Evolutionary conservation across 1,140 invertebrate genomes (phyloP).

Genomic region (Cydia amplana): DNA sequence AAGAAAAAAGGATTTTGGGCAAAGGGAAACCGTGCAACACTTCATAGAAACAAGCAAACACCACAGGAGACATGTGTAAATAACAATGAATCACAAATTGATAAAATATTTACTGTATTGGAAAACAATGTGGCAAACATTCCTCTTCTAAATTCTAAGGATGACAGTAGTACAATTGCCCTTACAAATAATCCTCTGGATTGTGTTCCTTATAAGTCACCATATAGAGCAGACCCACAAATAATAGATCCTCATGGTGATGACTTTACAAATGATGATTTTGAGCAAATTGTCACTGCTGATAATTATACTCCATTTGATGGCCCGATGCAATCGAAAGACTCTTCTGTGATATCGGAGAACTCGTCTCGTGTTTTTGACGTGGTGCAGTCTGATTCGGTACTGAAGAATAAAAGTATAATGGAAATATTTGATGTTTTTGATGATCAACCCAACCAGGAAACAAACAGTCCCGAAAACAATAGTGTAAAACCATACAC

Average conservation of each 20-base stretch:
- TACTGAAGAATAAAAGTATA: constrained; percentile 67
- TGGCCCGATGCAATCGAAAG: constrained; percentile 40
- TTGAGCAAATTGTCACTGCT: constrained; percentile 44
- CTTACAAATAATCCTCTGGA: constrained; percentile 33
- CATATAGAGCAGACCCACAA: neutral
- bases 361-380: constrained; percentile 62
- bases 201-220: constrained; percentile 38
- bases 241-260: constrained; percentile 33
- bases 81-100: neutral
- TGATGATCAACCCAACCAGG: constrained; percentile 48
- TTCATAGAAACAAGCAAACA: constrained; percentile 41
- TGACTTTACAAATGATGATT: constrained; percentile 59
- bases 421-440: constrained; percentile 67
- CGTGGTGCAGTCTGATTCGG: constrained; percentile 57
- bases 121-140: neutral
- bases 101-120: constrained; percentile 14
- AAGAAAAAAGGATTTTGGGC: constrained; percentile 72
- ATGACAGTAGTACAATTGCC: neutral
- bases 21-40: constrained; percentile 62
- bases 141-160: constrained; percentile 13
- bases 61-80: neutral
- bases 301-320: constrained; percentile 55
- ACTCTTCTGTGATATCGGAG: constrained; percentile 40
- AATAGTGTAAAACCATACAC: constrained; percentile 58
- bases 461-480: constrained; percentile 51